Percentiles rank a stretch among this genome's conserved stretches.
phyloP scores from a whole-genome alignment of 2,888 invertebrate species.

The Oxystoma pomonae region DNA sequence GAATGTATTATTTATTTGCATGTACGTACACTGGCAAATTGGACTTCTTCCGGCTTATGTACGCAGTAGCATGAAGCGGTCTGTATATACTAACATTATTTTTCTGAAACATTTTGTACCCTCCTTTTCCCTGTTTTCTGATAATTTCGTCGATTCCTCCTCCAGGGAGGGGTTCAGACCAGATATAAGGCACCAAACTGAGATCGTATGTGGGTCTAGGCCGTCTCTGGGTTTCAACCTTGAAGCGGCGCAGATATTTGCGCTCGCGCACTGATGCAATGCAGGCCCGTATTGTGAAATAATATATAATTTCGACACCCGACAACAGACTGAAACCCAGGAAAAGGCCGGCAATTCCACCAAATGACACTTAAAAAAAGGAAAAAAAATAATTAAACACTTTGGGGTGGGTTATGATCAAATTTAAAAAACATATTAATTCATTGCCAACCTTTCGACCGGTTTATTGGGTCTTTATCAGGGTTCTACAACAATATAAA shows the following conservation, averaged over 20 bases:
- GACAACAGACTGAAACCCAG: slow-evolving; percentile 73
- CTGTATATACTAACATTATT: slow-evolving; percentile 20
- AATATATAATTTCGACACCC: slow-evolving; percentile 72
- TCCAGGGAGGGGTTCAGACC: slow-evolving; percentile 33
- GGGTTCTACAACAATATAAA: too few relatives aligned
- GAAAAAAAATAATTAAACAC: too few relatives aligned
- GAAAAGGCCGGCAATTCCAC: slow-evolving; percentile 63
- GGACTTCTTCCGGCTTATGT: too few relatives aligned
- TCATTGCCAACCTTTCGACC: too few relatives aligned
- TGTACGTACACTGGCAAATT: too few relatives aligned
- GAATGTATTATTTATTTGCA: too few relatives aligned
- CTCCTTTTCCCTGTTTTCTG: not conserved
- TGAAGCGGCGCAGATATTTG: slow-evolving; percentile 5
- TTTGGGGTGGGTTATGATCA: too few relatives aligned
- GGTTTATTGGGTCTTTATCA: too few relatives aligned
- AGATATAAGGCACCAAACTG: slow-evolving; percentile 43
- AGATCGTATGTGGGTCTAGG: slow-evolving; percentile 41
- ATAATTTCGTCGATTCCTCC: slow-evolving; percentile 34
- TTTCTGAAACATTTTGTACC: not conserved
- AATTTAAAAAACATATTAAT: too few relatives aligned
- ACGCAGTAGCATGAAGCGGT: too few relatives aligned
- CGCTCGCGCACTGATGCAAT: slow-evolving; percentile 17
- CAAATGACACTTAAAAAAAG: slow-evolving; percentile 60
- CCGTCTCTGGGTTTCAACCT: slow-evolving; percentile 42
- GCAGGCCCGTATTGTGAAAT: slow-evolving; percentile 67